These are phyloP conservation scores for Petrocephalus sullivani DNA, from an alignment of 2,797 vertebrate genomes.

Conservation along the genomic window DNA sequence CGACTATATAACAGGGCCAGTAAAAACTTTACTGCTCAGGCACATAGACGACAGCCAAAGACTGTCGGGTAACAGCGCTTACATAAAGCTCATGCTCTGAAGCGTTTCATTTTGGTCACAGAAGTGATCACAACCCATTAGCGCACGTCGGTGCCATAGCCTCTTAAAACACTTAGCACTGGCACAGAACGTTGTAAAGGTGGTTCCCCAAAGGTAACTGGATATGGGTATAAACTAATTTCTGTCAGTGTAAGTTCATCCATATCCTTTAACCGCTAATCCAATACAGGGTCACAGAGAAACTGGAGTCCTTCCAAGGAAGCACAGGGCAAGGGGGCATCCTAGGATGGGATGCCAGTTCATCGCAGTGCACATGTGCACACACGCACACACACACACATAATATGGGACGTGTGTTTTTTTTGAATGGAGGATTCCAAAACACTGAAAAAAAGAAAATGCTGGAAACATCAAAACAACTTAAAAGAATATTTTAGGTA, in stretches of 20 bases:
- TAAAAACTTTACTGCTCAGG: slow-evolving; percentile 5
- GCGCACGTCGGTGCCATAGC: neutral
- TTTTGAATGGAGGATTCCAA: neutral
- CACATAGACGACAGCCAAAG: neutral
- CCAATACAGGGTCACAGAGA: neutral
- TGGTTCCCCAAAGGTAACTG: neutral
- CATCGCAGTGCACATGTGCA: neutral
- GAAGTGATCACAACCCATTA: neutral
- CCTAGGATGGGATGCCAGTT: neutral
- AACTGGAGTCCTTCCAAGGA: neutral
- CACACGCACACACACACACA: neutral
- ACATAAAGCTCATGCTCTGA: too few species aligned
- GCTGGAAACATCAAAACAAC: neutral
- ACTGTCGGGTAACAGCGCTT: neutral
- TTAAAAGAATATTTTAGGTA: neutral
- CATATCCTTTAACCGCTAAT: neutral
- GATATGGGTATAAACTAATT: neutral
- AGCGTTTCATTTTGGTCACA: too few species aligned
- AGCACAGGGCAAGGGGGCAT: neutral
- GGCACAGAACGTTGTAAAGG: neutral
- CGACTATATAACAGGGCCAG: neutral
- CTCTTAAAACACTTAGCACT: neutral
- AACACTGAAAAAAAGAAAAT: neutral
- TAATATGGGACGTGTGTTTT: neutral
- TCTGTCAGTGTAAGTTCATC: neutral